A percentile compares a stretch with the other conserved stretches of the same genome.
Evolutionary conservation across 2,888 invertebrate genomes (phyloP).

Genomic region (Megastigmus dorsalis): DNA sequence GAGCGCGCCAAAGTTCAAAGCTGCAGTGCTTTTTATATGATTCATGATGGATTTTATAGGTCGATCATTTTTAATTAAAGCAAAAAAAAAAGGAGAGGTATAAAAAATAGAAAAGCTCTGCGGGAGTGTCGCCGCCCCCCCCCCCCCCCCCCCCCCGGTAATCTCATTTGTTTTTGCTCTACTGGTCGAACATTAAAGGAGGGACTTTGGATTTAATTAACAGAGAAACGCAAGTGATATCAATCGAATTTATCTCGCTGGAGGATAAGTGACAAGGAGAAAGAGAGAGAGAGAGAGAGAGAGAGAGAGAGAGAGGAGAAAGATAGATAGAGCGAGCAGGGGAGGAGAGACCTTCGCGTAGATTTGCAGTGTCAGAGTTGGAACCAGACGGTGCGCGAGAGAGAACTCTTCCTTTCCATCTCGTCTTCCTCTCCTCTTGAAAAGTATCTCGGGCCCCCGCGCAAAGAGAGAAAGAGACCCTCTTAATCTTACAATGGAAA

Average conservation of each 20-base stretch:
- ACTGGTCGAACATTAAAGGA: constrained; percentile 8
- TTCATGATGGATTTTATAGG: too few species aligned
- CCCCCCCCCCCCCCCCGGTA: too few species aligned
- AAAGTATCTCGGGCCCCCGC: constrained; percentile 15
- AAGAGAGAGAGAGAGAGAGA: constrained; percentile 9
- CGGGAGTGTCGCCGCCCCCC: neutral
- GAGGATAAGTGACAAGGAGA: constrained; percentile 11
- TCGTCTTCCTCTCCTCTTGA: constrained; percentile 14
- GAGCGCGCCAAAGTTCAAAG: too few species aligned
- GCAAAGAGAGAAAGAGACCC: neutral
- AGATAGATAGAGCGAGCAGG: too few species aligned
- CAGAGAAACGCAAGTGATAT: constrained; percentile 29
- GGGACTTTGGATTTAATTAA: constrained; percentile 41
- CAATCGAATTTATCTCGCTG: constrained; percentile 43
- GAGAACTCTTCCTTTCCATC: too few species aligned
- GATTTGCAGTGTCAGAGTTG: constrained; percentile 7
- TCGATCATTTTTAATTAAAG: neutral
- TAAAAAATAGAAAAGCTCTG: neutral
- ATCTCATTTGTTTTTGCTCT: constrained; percentile 16
- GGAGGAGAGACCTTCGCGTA: neutral
- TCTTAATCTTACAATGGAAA: constrained; percentile 34
- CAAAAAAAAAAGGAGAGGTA: neutral
- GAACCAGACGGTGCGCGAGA: neutral
- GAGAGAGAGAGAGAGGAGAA: neutral
- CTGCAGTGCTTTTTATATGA: too few species aligned